Base-by-base conservation (phyloP, 2,113 vertebrate genomes). In the Pleuronectes platessa region DNA sequence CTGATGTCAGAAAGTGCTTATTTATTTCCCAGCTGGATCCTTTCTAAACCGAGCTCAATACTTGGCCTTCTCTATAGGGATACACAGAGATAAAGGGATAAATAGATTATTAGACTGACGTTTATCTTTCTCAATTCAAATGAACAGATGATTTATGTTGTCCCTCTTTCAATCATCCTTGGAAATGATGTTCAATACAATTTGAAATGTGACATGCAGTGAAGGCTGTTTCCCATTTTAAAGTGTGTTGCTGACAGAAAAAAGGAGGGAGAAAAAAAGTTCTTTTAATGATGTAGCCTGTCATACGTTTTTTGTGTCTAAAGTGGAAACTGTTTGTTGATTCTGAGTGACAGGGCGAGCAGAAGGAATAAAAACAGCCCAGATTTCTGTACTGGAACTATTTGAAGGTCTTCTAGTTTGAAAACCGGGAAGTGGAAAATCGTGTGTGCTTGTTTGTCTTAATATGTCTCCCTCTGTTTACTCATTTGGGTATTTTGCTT, bases 81-180 rank as follows among this genome's bases (percentile, higher is more conserved):
- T 12, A 10, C 40, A 24, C 54, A 24, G 21, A 56, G 61, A 71
- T 58, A 68, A 55, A 2, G 15, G 31, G 59, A 60, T 73, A 23
- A 53, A 64, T 45, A 58, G 14, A 60, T 78, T 35, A 56, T 51
- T 31, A 64, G 66, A 62, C 18, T 59, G 74, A 63, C 49, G 13
- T 2, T 58, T 4, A 15, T 26, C 15, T 10, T 49, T 67, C 20
- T 27, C 56, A 5, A 26, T 53, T 17, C 47, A 49, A 5, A 53
- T 47, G 45, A 17, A 49, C 45, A 17, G 13, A 15, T 27, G 23
- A 58, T 58, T 27, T 26, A 27, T 59, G 26, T 15, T 15, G 23
- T 18, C 1, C 53, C 10, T 26, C 55, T 58, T 24, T 54, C n/a
- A 54, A 21, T 54, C 53, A 58, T 26, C 23, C 10, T 1, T 26